These are phyloP conservation scores for Sardina pilchardus DNA, from an alignment of 2,113 vertebrate genomes.

Conservation along the genomic window DNA sequence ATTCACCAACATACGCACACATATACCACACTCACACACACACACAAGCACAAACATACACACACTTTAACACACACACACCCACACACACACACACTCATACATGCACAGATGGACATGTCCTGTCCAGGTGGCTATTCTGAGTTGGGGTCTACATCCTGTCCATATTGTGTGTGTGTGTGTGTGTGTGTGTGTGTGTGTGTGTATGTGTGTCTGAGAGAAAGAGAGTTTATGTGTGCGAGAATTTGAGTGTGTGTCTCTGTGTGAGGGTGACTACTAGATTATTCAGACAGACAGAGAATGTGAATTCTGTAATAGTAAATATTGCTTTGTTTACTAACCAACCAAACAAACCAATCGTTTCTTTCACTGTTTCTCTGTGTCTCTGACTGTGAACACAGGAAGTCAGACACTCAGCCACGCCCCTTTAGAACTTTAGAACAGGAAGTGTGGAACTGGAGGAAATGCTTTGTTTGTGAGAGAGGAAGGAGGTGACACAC, in stretches of 20 bases:
- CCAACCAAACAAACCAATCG: neutral
- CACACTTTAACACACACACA: neutral
- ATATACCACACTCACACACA: neutral
- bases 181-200: slow-evolving; percentile 13
- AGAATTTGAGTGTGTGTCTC: neutral
- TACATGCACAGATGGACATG: neutral
- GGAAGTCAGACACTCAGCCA: neutral
- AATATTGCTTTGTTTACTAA: neutral
- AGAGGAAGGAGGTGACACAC: slow-evolving; percentile 13
- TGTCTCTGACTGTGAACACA: neutral
- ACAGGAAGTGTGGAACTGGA: slow-evolving; percentile 6
- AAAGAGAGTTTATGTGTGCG: neutral
- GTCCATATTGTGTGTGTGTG: neutral
- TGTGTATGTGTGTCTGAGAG: neutral
- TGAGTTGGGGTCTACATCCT: neutral
- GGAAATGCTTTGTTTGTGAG: slow-evolving; percentile 14
- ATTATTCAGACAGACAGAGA: neutral
- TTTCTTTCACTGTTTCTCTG: neutral
- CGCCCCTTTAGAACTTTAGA: slow-evolving; percentile 6
- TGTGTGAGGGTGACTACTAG: neutral
- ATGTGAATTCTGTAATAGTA: neutral
- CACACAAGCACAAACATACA: neutral
- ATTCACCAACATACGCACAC: neutral
- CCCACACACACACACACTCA: neutral
- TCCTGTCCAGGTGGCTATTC: slow-evolving; percentile 11